Base-by-base conservation (phyloP, 23 tunicate species). In the Oikopleura vanhoeffeni region DNA sequence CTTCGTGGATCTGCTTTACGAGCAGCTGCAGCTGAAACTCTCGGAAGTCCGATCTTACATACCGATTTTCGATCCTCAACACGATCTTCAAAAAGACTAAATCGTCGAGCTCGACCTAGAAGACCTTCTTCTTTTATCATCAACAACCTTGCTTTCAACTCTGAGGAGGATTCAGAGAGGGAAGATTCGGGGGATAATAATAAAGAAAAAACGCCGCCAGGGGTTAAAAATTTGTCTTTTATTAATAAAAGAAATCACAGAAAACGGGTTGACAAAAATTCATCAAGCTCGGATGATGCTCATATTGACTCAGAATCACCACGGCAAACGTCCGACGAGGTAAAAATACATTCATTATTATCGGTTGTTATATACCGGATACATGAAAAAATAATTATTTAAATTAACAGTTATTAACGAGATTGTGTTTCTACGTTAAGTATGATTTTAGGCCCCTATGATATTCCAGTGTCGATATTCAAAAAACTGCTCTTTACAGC, bases 211-310 rank as follows among this genome's bases (percentile, higher is more conserved):
- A 18, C 79, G 36, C 4, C 79, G 79, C 34, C 2, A 33, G 79
- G 34, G 4, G 36, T 71, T 18, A 33, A 38, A 18, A 2, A 33
- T 71, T 2, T 2, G 38, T 71, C 79, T 33, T 24, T 13, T 71
- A 33, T 18, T 38, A 18, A 71, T 71, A 71, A 18, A 18, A 8
- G 60, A 49, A 49, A 8, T 49, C 18, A 8, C 60, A 4, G 35
- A 18, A 71, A 71, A 13, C 79, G 35, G 38, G 3, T 32, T 28
- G 36, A 71, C 36, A 18, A 30, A 71, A 38, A 32, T 18, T 18
- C 79, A 28, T 71, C 79, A 4, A 71, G 79, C 38, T 71, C 79
- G 27, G 79, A 71, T 24, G 79, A 71, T 32, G 79, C 38, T 18
- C 27, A 71, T 71, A 71, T 71, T 71, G 2, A 3, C 32, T 71